These are phyloP conservation scores for Ophion costatus DNA, from an alignment of 2,888 invertebrate genomes.

Conservation along the genomic window DNA sequence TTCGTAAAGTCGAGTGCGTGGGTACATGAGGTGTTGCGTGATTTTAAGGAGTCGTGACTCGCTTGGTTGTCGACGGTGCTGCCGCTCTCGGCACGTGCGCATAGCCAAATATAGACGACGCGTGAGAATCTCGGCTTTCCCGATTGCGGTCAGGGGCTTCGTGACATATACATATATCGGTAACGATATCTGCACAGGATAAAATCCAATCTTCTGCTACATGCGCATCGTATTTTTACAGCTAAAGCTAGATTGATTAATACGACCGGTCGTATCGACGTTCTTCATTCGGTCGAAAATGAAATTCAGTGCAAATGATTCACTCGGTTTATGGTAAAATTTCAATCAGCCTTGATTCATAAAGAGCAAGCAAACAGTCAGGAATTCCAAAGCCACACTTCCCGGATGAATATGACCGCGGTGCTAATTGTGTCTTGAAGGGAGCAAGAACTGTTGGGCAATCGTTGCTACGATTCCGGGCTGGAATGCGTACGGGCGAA, in stretches of 20 bases:
- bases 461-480: background rate
- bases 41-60: background rate
- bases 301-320: slow-evolving; percentile 17
- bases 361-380: slow-evolving; percentile 26
- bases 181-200: slow-evolving; percentile 21
- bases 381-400: slow-evolving; percentile 57
- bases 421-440: background rate
- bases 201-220: background rate
- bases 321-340: slow-evolving; percentile 9
- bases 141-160: slow-evolving; percentile 74
- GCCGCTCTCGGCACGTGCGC: slow-evolving; percentile 48
- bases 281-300: slow-evolving; percentile 4
- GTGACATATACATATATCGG: slow-evolving; percentile 18
- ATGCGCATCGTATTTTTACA: background rate
- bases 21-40: background rate
- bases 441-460: background rate
- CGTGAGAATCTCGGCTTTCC: slow-evolving; percentile 71
- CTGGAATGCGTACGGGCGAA: background rate
- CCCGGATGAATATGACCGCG: slow-evolving; percentile 54
- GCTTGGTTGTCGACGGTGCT: slow-evolving; percentile 28
- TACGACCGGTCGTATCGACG: background rate
- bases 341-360: slow-evolving; percentile 27
- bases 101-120: slow-evolving; percentile 72
- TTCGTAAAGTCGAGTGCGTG: too few species aligned
- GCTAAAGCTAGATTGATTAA: background rate